These are phyloP conservation scores for Micrasema longulum DNA, from an alignment of 1,140 invertebrate genomes.

Conservation along the genomic window DNA sequence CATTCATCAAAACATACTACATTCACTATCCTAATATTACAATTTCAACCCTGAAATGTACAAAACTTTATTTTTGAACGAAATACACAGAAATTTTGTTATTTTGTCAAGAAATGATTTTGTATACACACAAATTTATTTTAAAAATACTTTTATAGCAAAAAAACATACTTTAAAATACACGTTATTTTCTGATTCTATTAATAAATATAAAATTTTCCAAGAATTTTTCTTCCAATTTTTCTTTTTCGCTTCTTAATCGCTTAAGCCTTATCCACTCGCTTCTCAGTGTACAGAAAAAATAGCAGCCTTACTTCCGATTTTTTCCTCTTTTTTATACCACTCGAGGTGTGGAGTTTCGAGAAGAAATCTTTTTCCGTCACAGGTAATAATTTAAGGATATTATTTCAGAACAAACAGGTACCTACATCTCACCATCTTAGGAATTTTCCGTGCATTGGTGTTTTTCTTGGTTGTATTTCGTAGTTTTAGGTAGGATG, in stretches of 20 bases:
- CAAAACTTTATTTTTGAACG: no score
- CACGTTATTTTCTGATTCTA: no score
- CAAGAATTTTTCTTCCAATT: constrained; percentile 7
- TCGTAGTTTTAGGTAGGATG: constrained; percentile 20
- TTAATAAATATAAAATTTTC: neutral
- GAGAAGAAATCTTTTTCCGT: constrained; percentile 6
- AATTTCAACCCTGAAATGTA: no score
- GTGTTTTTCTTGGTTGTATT: neutral
- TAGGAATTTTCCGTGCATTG: neutral
- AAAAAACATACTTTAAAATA: no score
- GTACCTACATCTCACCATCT: no score
- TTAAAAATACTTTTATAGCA: no score
- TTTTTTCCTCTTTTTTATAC: constrained; percentile 18
- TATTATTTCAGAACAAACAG: neutral
- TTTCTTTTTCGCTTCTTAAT: constrained; percentile 16
- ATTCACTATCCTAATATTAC: neutral
- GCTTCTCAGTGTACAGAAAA: constrained; percentile 30
- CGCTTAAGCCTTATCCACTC: constrained; percentile 28
- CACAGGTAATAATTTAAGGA: constrained; percentile 27
- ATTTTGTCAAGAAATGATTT: no score
- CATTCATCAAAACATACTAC: neutral
- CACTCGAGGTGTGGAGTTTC: constrained; percentile 17
- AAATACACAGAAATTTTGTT: no score
- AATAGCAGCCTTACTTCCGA: constrained; percentile 13
- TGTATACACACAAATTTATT: no score